These are phyloP conservation scores for Heliconius hewitsoni DNA, from an alignment of 1,140 invertebrate genomes.

Conservation along the genomic window DNA sequence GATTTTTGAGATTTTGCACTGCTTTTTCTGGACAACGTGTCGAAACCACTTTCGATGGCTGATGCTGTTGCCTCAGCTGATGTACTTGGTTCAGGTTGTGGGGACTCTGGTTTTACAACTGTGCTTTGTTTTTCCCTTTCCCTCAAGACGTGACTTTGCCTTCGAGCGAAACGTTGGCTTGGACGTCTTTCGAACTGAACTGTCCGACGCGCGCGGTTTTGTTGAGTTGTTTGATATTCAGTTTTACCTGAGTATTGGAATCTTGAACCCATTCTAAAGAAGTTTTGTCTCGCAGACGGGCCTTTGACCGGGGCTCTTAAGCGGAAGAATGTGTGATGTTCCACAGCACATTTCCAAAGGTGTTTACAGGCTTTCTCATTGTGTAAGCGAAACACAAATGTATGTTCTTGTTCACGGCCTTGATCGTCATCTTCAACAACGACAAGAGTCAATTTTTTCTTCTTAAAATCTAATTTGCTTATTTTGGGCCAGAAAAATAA, in stretches of 20 bases:
- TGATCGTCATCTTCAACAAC: constrained; percentile 98
- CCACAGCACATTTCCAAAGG: constrained; percentile 99
- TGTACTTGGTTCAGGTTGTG: constrained; percentile 62
- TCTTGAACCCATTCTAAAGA: constrained; percentile 97
- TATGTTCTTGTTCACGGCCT: constrained; percentile 95
- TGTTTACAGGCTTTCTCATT: constrained; percentile 99
- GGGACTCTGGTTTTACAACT: constrained; percentile 68
- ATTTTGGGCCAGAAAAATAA: constrained; percentile 99
- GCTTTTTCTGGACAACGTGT: constrained; percentile 76
- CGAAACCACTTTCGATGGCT: constrained; percentile 65
- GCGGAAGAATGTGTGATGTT: constrained; percentile 99
- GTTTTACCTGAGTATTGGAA: constrained; percentile 97
- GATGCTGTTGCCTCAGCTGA: constrained; percentile 54
- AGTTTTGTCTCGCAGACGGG: constrained; percentile 94
- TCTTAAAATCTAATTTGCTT: constrained; percentile 96
- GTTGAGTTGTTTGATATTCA: constrained; percentile 96
- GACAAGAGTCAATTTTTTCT: constrained; percentile 96
- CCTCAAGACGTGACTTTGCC: constrained; percentile 91
- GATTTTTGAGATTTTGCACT: constrained; percentile 79
- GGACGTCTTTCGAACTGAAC: constrained; percentile 97
- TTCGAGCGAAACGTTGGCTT: constrained; percentile 95
- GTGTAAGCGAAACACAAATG: constrained; percentile 93
- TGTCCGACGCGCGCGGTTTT: constrained; percentile 92
- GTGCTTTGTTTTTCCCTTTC: constrained; percentile 86
- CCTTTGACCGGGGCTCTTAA: constrained; percentile 94